Conservation (phyloP, 2,888 invertebrate species). For the Cheilosia impressa region DNA sequence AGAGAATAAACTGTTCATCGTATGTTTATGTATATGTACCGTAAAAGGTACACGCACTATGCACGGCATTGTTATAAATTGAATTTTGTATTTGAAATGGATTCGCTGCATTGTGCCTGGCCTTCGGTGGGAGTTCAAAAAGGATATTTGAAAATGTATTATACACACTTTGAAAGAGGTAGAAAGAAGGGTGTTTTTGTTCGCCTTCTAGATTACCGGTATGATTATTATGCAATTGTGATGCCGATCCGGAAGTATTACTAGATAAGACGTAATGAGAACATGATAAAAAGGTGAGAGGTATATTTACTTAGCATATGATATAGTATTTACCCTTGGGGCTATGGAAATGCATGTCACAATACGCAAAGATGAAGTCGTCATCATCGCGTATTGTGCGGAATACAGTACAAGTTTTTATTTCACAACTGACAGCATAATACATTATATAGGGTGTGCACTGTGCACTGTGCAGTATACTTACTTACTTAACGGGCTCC, state of each 20-base stretch:
- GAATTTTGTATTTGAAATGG: conserved; percentile 54
- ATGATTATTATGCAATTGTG: conserved; percentile 48
- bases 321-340: not conserved
- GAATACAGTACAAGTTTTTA: no score
- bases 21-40: conserved; percentile 35
- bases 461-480: no score
- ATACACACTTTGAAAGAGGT: conserved; percentile 42
- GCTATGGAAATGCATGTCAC: conserved; percentile 16
- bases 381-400: no score
- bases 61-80: conserved; percentile 45
- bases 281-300: conserved; percentile 44
- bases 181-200: conserved; percentile 34
- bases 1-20: conserved; percentile 51
- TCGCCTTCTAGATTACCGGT: conserved; percentile 50
- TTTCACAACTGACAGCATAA: no score
- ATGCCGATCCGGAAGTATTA: conserved; percentile 71
- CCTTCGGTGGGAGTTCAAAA: conserved; percentile 41
- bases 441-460: no score
- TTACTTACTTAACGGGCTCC: no score
- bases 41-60: conserved; percentile 55
- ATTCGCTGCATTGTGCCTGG: conserved; percentile 25
- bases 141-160: conserved; percentile 59
- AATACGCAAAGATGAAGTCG: not conserved
- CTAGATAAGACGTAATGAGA: conserved; percentile 58
- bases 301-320: not conserved